Conservation (phyloP, 2,888 invertebrate species). For the Rotaria socialis region DNA sequence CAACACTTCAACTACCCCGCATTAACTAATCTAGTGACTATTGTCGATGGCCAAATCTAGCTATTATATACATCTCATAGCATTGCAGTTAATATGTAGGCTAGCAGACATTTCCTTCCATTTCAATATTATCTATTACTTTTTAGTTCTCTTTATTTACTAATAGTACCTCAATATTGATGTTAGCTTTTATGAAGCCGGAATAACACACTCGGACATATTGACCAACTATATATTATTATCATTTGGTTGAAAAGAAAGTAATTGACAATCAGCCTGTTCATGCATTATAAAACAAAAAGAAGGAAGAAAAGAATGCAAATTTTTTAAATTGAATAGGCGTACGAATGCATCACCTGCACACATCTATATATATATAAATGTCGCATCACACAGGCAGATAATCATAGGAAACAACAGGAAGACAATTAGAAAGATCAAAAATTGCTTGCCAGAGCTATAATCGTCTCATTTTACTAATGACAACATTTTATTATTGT, state of each 20-base stretch:
- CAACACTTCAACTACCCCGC: not conserved
- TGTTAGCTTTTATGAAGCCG: not conserved
- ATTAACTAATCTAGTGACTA: not conserved
- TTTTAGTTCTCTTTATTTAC: slow-evolving; percentile 3
- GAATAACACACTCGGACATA: not conserved
- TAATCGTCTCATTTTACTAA: slow-evolving; percentile 9
- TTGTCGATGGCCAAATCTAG: not conserved
- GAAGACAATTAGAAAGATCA: slow-evolving; percentile 2
- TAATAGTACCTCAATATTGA: not conserved
- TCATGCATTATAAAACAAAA: not conserved
- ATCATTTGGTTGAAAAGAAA: not conserved
- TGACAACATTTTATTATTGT: not conserved
- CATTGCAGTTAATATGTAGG: not conserved
- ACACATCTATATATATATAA: no score
- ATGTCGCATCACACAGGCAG: not conserved
- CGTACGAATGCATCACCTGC: not conserved
- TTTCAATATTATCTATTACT: not conserved
- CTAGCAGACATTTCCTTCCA: not conserved
- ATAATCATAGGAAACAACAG: slow-evolving; percentile 6
- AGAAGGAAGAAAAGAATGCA: no score
- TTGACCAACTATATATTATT: slow-evolving; percentile 6
- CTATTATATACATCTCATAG: not conserved
- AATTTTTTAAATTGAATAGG: not conserved
- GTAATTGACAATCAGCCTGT: not conserved
- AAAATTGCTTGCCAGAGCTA: not conserved